Base-by-base conservation (phyloP, 2,888 invertebrate species). In the Polydrusus tereticollis region DNA sequence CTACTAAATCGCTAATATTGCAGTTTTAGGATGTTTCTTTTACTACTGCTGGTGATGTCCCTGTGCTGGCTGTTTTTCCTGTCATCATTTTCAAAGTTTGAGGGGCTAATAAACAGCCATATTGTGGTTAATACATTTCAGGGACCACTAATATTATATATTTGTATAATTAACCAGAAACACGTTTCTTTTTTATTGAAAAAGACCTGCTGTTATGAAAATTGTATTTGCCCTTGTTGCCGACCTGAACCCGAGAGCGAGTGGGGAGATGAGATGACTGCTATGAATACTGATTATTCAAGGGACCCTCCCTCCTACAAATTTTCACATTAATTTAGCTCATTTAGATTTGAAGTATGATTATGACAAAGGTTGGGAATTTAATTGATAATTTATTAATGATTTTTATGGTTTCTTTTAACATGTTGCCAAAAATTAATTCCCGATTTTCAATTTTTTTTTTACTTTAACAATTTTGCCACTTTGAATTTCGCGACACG, bases 251-350 rank as follows among this genome's bases (percentile, higher is more conserved):
- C 91, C 0, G 89, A 92, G 26, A 91, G 92, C 1, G 94, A 95
- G 80, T 95, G 94, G 94, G 95, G 95, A 0, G 95, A 95, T 80
- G 95, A 95, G 86, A 91, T 95, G 93, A 92, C 93, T 63, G 94
- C 94, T 74, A 94, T 95, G 90, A 94, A 94, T 81, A 91, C 92
- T 14, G 68, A 73, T 6, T 59, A 67, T 36, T 16, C 18, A 18
- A 23, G 43, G 14, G 67, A 59, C 14, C 41, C 41, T 8, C 26
- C 41, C 2, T n/a, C 12, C 6, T 26, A 41, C 8, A 65, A 65
- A 45, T 65, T 43, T 21, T 12, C 65, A 26, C 33, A 65, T 43
- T 65, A 43, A 43, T n/a, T 23, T 1, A 1, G n/a, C n/a, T n/a
- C n/a, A n/a, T n/a, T n/a, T n/a, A n/a, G n/a, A n/a, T n/a, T n/a